Evolutionary conservation across 2,888 invertebrate species (phyloP), one percentile per base, ranked within the genome.

Genomic region (Pristionchus exspectatus): DNA sequence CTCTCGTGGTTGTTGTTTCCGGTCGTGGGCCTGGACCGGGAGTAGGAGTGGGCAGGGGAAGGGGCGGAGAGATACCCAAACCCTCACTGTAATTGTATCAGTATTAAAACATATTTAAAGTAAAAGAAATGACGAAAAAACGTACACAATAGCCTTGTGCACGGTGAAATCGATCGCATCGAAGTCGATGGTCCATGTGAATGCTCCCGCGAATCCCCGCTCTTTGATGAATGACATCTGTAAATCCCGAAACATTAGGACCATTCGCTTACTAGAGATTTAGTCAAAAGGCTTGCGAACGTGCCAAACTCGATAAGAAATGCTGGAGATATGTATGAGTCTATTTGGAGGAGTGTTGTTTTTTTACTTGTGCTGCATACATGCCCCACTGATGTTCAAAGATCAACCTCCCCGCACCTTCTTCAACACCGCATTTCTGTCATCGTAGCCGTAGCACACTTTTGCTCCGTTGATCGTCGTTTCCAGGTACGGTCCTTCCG

Each of bases 121-220:
- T n/a, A n/a, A n/a, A n/a, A n/a, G n/a, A n/a, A n/a, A n/a, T n/a
- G n/a, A 21, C 21, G n/a, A 9, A 69, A 38, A 50, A n/a, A n/a
- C 33, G 1, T 33, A 56, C 50, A 85, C 85, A 24, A 72, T 81
- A 33, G 86, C 74, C 18, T 66, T 56, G 24, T 86, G 72, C 18
- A 88, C 88, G 12, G 87, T 33, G 83, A 84, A 90, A 2, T 54
- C 85, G 54, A 77, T 83, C n/a, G 90, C 85, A 30, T 90, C 90
- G 30, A 90, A 90, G 66, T 90, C 90, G 27, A 90, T 24, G 3
- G 90, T 90, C 90, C 90, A 90, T 0, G 88, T 86, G 72, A 90
- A 90, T 2, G 90, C 90, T 7, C 90, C 90, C 0, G 69, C 90
- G 56, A 81, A 89, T 12, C 86, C 90, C 1, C 85, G 59, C 10